Conservation (phyloP, 2,797 vertebrate species). For the Echeneis naucrates region DNA sequence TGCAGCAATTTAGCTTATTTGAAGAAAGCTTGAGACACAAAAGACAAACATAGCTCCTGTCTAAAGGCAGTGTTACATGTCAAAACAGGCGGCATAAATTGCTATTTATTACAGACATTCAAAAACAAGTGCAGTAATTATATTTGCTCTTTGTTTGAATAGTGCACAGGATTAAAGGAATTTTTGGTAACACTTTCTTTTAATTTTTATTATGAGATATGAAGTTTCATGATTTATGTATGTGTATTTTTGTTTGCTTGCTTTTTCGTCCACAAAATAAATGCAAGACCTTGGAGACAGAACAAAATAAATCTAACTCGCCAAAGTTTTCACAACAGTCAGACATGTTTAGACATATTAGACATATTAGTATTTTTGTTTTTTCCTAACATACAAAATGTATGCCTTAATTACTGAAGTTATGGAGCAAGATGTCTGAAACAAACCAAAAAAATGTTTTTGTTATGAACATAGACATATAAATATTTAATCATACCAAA, state of each 20-base stretch:
- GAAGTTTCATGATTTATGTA: conserved; percentile 14
- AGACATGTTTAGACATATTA: too few species aligned
- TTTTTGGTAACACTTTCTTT: conserved; percentile 16
- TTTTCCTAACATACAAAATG: background rate
- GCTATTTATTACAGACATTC: conserved; percentile 47
- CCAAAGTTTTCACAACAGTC: too few species aligned
- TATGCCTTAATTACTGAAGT: background rate
- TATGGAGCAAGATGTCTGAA: background rate
- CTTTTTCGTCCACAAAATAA: background rate
- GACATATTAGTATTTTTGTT: background rate
- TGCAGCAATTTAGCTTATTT: conserved; percentile 23
- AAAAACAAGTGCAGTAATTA: conserved; percentile 40
- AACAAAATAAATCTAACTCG: too few species aligned
- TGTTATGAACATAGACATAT: background rate
- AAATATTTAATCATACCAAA: background rate
- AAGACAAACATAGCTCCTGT: conserved; percentile 35
- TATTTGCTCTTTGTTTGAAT: conserved; percentile 41
- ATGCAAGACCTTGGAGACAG: background rate
- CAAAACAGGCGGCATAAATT: conserved; percentile 40
- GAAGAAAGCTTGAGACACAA: conserved; percentile 23
- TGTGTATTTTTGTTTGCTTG: too few species aligned
- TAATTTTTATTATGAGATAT: conserved; percentile 34
- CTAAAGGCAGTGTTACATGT: conserved; percentile 31
- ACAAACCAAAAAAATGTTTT: background rate
- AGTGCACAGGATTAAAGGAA: conserved; percentile 25